phyloP scores from a whole-genome alignment of 2,113 vertebrate genomes.

The Corynorhinus townsendii region DNA sequence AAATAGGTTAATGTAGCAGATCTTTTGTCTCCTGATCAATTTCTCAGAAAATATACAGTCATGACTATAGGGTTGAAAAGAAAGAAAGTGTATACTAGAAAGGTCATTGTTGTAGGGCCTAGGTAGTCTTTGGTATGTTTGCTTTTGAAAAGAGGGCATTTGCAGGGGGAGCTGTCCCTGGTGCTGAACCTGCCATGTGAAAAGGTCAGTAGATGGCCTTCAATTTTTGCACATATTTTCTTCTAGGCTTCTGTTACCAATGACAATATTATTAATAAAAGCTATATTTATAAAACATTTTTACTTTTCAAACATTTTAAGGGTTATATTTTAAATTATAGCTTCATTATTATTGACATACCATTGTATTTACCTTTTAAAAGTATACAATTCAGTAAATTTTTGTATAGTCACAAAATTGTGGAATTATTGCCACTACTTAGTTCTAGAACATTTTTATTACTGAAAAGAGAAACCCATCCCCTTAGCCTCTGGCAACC shows the following conservation, averaged over 20 bases:
- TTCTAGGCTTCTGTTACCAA: background rate
- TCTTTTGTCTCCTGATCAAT: background rate
- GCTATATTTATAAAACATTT: background rate
- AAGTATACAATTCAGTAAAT: background rate
- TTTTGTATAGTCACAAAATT: background rate
- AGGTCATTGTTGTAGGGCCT: background rate
- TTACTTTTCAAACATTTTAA: background rate
- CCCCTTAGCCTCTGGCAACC: background rate
- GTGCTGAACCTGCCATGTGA: constrained; percentile 20
- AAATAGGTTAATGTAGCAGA: background rate
- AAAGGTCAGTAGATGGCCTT: background rate
- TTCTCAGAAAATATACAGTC: background rate
- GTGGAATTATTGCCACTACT: background rate
- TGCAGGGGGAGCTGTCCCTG: constrained; percentile 5
- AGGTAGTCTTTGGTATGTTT: background rate
- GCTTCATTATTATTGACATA: background rate
- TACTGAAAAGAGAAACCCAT: background rate
- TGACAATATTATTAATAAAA: background rate
- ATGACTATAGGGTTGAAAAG: background rate
- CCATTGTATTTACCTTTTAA: background rate
- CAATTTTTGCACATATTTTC: background rate
- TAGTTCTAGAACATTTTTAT: constrained; percentile 24
- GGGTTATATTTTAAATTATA: background rate
- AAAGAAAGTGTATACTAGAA: background rate
- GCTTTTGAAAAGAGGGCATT: rapidly evolving